phyloP scores from a whole-genome alignment of 1,140 invertebrate genomes.

The Drosophila pachea region DNA sequence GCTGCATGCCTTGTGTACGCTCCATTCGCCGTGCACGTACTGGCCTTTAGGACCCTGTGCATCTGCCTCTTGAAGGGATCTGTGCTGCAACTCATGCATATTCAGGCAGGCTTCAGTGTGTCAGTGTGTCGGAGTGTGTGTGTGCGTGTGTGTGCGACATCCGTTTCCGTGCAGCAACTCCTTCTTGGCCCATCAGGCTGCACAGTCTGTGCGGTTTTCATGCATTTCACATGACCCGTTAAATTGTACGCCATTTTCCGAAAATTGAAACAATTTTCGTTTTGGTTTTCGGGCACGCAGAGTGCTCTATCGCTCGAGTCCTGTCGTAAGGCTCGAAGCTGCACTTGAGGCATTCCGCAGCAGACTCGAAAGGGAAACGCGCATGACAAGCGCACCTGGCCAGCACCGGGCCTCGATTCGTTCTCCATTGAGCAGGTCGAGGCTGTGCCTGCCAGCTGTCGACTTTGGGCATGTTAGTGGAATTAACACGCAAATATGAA shows the following conservation, averaged over 20 bases:
- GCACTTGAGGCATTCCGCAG: conserved; percentile 41
- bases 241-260: conserved; percentile 59
- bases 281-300: conserved; percentile 50
- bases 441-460: conserved; percentile 12
- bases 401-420: neutral
- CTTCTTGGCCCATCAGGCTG: neutral
- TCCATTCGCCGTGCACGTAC: conserved; percentile 14
- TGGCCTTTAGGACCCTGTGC: conserved; percentile 21
- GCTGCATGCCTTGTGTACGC: no score
- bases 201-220: conserved; percentile 27
- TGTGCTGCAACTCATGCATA: conserved; percentile 60
- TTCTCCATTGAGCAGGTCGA: neutral
- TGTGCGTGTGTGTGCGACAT: conserved; percentile 35
- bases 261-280: conserved; percentile 74
- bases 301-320: no score
- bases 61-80: conserved; percentile 58
- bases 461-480: conserved; percentile 51
- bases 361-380: conserved; percentile 60
- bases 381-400: conserved; percentile 60
- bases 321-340: conserved; percentile 43
- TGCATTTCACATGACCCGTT: conserved; percentile 58
- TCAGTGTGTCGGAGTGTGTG: neutral
- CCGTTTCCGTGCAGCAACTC: conserved; percentile 43
- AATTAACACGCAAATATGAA: conserved; percentile 68
- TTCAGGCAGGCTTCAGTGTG: conserved; percentile 37